A percentile compares a stretch with the other conserved stretches of the same genome.
phyloP scores from a whole-genome alignment of 2,113 vertebrate genomes.

The Gadus chalcogrammus region DNA sequence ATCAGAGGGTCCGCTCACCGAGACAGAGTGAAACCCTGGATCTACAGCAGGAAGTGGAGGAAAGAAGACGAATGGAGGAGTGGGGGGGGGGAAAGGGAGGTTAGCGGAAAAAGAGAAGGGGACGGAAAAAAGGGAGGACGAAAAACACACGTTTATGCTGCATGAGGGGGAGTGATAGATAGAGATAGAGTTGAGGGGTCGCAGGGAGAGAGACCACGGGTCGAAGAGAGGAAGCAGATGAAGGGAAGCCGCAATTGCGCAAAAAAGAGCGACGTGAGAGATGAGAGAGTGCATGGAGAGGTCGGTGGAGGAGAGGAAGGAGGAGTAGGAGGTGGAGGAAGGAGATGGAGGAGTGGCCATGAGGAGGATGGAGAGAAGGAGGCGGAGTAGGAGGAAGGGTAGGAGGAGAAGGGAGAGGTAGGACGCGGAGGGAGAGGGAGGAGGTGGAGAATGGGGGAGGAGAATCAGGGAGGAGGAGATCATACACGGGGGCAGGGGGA shows the following conservation, averaged over 20 bases:
- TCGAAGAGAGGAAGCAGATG: neutral
- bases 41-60: conserved; percentile 30
- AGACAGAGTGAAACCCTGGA: conserved; percentile 22
- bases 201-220: too few species aligned
- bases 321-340: neutral
- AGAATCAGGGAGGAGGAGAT: conserved; percentile 1
- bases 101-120: neutral
- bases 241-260: neutral
- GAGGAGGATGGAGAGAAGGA: conserved; percentile 32
- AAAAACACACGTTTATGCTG: too few species aligned
- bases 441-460: neutral
- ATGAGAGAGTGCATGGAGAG: conserved; percentile 29
- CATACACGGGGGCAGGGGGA: neutral
- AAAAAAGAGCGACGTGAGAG: neutral
- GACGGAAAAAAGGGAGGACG: neutral
- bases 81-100: neutral
- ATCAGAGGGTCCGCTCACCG: conserved; percentile 27
- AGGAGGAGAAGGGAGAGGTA: conserved; percentile 14
- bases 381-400: conserved; percentile 31
- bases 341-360: conserved; percentile 39
- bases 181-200: neutral
- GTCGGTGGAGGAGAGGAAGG: conserved; percentile 9
- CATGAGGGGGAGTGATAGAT: conserved; percentile 1
- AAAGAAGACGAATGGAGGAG: conserved; percentile 3
- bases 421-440: neutral